Percentiles rank a stretch among this genome's conserved stretches.
Evolutionary conservation across 2,888 invertebrate genomes (phyloP).

Genomic region (Pristionchus japonicus): DNA sequence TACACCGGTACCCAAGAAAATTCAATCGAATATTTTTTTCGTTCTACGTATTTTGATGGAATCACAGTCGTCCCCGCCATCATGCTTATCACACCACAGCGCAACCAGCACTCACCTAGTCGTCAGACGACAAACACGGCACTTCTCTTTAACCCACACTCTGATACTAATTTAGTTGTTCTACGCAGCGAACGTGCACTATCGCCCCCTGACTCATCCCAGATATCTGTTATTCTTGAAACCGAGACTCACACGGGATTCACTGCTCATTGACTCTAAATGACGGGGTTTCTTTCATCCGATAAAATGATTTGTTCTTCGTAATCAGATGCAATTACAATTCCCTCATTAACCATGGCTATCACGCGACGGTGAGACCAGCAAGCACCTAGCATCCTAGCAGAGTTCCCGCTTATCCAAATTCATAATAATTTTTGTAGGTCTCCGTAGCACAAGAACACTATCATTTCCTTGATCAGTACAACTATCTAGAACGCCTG

Average conservation of each 20-base stretch:
- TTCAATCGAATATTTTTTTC: no score
- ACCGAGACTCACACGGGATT: not conserved
- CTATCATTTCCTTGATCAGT: conserved; percentile 31
- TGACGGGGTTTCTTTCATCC: no score
- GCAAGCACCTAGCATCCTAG: not conserved
- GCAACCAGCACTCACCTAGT: no score
- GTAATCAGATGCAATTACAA: not conserved
- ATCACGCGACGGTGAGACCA: not conserved
- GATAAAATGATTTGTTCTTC: not conserved
- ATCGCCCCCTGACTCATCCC: not conserved
- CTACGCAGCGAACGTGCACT: not conserved
- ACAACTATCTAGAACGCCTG: not conserved
- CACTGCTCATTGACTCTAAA: not conserved
- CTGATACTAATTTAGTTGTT: not conserved
- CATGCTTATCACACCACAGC: no score
- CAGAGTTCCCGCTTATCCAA: no score
- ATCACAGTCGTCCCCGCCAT: no score
- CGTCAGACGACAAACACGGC: no score
- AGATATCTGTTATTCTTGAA: not conserved
- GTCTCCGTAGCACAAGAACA: conserved; percentile 80
- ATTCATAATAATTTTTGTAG: not conserved
- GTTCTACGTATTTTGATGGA: no score
- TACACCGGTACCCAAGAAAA: no score
- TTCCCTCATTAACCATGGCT: not conserved
- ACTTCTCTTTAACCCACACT: no score